Evolutionary conservation across 2,888 invertebrate genomes (phyloP).

Genomic region (Ormyrus rosae): DNA sequence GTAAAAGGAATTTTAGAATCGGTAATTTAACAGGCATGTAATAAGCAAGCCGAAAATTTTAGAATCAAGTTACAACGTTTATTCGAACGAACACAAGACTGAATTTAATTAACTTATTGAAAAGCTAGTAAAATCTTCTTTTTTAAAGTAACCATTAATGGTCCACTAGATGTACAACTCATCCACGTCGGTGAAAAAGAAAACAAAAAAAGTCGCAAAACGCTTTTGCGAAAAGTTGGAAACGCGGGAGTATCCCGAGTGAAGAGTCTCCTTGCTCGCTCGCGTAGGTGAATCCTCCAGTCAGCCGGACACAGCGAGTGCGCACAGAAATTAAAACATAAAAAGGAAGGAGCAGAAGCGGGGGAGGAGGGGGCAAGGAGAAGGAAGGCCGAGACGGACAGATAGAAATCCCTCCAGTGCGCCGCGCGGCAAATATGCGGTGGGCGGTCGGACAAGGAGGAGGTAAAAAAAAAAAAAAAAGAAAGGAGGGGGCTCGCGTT

Average conservation of each 20-base stretch:
- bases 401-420: background rate
- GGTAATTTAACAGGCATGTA: too few relatives aligned
- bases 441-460: background rate
- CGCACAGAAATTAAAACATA: conserved; percentile 66
- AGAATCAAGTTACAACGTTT: too few relatives aligned
- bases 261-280: background rate
- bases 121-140: too few relatives aligned
- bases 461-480: conserved; percentile 6
- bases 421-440: background rate
- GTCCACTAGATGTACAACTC: background rate
- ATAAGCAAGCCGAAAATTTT: too few relatives aligned
- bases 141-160: too few relatives aligned
- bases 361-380: background rate
- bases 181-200: background rate
- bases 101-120: too few relatives aligned
- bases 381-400: background rate
- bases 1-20: too few relatives aligned
- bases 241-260: background rate
- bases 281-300: conserved; percentile 61
- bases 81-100: too few relatives aligned
- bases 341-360: conserved; percentile 57
- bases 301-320: conserved; percentile 65
- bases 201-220: too few relatives aligned
- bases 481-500: background rate
- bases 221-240: background rate